Evolutionary conservation across 2,113 vertebrate genomes (phyloP).

Genomic region (Dasyornis broadbenti): DNA sequence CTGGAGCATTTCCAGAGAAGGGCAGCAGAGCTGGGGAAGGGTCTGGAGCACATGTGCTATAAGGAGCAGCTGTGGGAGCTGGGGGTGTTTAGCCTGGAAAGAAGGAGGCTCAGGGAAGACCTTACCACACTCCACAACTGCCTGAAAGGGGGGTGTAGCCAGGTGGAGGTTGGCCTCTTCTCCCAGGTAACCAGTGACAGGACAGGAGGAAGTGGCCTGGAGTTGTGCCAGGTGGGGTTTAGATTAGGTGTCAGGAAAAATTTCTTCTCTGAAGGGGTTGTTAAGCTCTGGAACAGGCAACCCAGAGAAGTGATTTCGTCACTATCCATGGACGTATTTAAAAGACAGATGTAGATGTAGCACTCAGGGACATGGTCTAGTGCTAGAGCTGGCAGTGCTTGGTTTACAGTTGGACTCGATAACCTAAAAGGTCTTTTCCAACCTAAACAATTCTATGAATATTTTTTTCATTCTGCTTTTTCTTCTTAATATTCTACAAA

Average conservation of each 20-base stretch:
- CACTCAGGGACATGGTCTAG: too few relatives aligned
- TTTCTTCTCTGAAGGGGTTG: not conserved
- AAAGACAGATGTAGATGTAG: fast-evolving
- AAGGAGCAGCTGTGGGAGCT: fast-evolving
- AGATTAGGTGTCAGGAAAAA: not conserved
- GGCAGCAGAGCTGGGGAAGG: fast-evolving
- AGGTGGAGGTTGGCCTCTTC: fast-evolving
- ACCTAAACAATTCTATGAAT: not conserved
- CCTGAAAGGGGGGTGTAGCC: fast-evolving
- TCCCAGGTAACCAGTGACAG: not conserved
- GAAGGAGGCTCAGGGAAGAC: fast-evolving
- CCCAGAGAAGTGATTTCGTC: not conserved
- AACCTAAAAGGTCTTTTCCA: not conserved
- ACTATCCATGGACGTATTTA: not conserved
- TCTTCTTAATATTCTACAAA: not conserved
- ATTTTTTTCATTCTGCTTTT: not conserved
- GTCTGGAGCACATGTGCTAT: not conserved
- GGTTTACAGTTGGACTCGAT: not conserved
- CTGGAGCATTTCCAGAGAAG: fast-evolving
- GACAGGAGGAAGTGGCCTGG: fast-evolving
- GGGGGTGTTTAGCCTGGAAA: not conserved
- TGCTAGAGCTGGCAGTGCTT: not conserved
- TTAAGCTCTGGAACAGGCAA: not conserved
- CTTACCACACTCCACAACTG: fast-evolving
- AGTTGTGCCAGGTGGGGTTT: not conserved